Percentiles rank a stretch among this genome's conserved stretches.
These are phyloP conservation scores for Caenorhabditis sp. DNA, from an alignment of 2,888 invertebrate species.

Conservation along the genomic window DNA sequence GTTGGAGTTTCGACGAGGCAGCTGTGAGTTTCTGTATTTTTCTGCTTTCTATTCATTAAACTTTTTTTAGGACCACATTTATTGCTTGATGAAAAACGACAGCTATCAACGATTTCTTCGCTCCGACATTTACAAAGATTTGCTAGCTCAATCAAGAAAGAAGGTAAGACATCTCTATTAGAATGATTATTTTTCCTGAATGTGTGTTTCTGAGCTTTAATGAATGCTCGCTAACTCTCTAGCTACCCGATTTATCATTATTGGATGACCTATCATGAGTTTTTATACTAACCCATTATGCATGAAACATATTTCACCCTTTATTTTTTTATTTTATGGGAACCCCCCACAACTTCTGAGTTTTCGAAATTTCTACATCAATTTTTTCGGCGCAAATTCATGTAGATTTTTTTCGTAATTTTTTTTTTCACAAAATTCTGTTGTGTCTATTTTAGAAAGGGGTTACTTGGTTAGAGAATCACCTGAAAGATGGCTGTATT, in stretches of 20 bases:
- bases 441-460: too few relatives aligned
- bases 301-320: background rate
- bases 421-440: too few relatives aligned
- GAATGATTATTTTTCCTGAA: background rate
- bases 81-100: slow-evolving; percentile 98
- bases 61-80: slow-evolving; percentile 86
- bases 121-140: slow-evolving; percentile 86
- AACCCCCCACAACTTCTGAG: background rate
- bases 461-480: too few relatives aligned
- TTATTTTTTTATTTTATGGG: background rate
- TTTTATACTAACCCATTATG: background rate
- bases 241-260: background rate
- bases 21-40: slow-evolving; percentile 78
- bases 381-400: too few relatives aligned
- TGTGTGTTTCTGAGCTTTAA: background rate
- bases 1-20: slow-evolving; percentile 96
- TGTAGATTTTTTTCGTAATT: too few relatives aligned
- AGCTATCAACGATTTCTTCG: slow-evolving; percentile 96
- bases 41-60: background rate
- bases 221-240: background rate
- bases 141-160: slow-evolving; percentile 56
- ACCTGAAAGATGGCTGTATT: too few relatives aligned
- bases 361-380: background rate
- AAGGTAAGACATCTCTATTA: slow-evolving; percentile 41
- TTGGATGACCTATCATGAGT: background rate